Evolutionary conservation across 2,797 vertebrate species (phyloP).

Genomic region (Tokudaia muenninki): DNA sequence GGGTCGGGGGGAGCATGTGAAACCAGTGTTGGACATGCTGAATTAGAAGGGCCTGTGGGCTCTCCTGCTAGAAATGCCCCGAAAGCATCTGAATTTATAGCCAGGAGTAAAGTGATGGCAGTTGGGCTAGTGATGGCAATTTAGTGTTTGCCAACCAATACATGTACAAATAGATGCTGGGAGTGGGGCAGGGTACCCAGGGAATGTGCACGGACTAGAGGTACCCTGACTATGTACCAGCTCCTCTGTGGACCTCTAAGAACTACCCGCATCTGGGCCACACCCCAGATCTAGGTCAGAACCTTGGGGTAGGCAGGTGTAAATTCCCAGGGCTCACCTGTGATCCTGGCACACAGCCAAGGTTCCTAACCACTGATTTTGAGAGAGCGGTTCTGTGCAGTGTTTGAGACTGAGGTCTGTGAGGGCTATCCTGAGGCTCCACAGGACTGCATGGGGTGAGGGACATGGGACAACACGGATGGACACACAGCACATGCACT

Average conservation of each 20-base stretch:
- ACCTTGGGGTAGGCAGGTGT: neutral
- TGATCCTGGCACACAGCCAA: neutral
- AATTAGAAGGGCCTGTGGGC: neutral
- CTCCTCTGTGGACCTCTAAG: constrained; percentile 44
- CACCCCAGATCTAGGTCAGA: constrained; percentile 59
- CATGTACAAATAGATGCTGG: neutral
- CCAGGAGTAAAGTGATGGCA: neutral
- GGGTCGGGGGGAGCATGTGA: neutral
- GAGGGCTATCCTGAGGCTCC: neutral
- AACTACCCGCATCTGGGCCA: constrained; percentile 27
- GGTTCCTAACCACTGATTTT: neutral
- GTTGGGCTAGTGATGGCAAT: neutral
- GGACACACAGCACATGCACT: neutral
- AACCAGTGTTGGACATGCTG: neutral
- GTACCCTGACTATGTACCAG: neutral
- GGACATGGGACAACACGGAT: neutral
- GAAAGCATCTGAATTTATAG: neutral
- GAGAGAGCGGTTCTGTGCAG: neutral
- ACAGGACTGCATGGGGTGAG: neutral
- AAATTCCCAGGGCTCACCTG: neutral
- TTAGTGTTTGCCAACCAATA: neutral
- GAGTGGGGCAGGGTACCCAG: constrained; percentile 1
- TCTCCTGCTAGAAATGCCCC: constrained; percentile 6
- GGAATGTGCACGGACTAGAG: constrained; percentile 1
- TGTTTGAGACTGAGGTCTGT: neutral